These are phyloP conservation scores for Chesias legatella DNA, from an alignment of 2,888 invertebrate genomes.

Conservation along the genomic window DNA sequence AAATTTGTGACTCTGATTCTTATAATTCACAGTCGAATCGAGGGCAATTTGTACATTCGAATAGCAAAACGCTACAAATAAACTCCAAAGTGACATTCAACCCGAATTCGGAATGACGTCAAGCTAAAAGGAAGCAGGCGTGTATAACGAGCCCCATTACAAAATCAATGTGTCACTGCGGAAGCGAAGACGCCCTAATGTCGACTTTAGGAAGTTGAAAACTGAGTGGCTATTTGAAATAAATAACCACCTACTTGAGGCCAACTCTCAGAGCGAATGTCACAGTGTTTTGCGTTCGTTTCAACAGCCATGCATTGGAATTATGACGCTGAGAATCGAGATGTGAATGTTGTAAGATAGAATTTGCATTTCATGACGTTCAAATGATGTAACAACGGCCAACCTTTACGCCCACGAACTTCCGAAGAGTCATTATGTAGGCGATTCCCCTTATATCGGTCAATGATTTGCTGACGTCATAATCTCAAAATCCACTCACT, in stretches of 20 bases:
- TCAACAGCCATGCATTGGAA: conserved; percentile 22
- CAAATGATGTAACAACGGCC: conserved; percentile 53
- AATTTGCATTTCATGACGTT: conserved; percentile 33
- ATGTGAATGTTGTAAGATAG: conserved; percentile 18
- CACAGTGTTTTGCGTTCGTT: conserved; percentile 26
- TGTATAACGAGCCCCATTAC: conserved; percentile 27
- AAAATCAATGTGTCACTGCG: conserved; percentile 29
- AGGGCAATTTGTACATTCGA: too few species aligned
- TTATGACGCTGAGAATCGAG: conserved; percentile 26
- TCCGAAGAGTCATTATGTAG: conserved; percentile 41
- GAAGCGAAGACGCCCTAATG: conserved; percentile 14
- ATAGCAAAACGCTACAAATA: conserved; percentile 11
- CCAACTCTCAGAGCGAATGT: conserved; percentile 17
- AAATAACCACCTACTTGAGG: conserved; percentile 15
- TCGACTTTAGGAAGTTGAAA: conserved; percentile 15
- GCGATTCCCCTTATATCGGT: conserved; percentile 55
- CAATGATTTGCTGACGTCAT: conserved; percentile 43
- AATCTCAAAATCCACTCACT: not conserved
- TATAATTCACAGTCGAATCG: too few species aligned
- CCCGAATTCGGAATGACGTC: conserved; percentile 29
- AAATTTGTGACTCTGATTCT: too few species aligned
- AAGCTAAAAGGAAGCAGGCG: conserved; percentile 26
- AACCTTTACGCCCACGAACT: conserved; percentile 65
- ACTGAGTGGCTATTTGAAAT: conserved; percentile 13
- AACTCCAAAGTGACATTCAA: conserved; percentile 25